These are phyloP conservation scores for Cerastis rubricosa DNA, from an alignment of 2,888 invertebrate species.

Conservation along the genomic window DNA sequence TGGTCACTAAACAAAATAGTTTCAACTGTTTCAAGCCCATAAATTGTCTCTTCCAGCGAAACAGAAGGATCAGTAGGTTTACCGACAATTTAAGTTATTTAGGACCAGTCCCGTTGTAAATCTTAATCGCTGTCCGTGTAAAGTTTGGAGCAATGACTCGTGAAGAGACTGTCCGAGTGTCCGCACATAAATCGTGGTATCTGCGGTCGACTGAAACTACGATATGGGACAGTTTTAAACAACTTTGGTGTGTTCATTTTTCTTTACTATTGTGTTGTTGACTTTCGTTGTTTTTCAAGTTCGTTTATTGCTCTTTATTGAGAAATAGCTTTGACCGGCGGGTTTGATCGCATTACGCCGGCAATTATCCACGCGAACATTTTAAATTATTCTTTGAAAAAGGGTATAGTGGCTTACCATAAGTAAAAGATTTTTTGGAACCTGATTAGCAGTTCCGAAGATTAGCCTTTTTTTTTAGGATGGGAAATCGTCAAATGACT, in stretches of 20 bases:
- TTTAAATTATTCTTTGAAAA: background rate
- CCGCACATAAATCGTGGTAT: slow-evolving; percentile 83
- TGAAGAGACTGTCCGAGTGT: slow-evolving; percentile 81
- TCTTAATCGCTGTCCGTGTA: slow-evolving; percentile 83
- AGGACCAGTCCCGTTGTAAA: slow-evolving; percentile 84
- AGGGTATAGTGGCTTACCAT: background rate
- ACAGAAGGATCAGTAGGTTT: slow-evolving; percentile 71
- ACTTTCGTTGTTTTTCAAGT: background rate
- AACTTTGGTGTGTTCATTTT: slow-evolving; percentile 44
- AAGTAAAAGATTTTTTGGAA: background rate
- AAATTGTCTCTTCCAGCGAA: slow-evolving; percentile 63
- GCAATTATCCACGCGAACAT: background rate
- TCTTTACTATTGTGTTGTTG: background rate
- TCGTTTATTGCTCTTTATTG: background rate
- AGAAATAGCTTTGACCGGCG: background rate
- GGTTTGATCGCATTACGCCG: background rate
- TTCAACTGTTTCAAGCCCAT: slow-evolving; percentile 57
- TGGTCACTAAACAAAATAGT: slow-evolving; percentile 66
- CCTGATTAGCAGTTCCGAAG: too few relatives aligned
- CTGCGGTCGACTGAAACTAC: slow-evolving; percentile 61
- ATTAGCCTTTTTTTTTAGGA: too few relatives aligned
- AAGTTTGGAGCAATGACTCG: slow-evolving; percentile 87
- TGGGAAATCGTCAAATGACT: too few relatives aligned
- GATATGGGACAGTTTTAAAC: slow-evolving; percentile 57
- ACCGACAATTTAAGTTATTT: slow-evolving; percentile 88